Base-by-base conservation (phyloP, 1,140 invertebrate genomes). In the Parapsyche elsis region DNA sequence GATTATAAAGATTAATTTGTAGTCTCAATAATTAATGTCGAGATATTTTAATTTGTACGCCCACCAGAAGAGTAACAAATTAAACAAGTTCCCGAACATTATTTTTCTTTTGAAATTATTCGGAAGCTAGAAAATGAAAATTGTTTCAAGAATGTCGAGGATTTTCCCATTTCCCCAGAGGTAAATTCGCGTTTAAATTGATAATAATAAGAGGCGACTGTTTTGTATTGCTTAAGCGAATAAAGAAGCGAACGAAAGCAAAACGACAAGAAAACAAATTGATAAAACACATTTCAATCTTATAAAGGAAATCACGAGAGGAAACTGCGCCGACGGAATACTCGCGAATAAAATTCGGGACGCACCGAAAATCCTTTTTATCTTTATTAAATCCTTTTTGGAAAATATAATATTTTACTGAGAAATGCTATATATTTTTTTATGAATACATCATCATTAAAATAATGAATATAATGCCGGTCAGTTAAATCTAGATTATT, bases 211-310 rank as follows among this genome's bases (percentile, higher is more conserved):
- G 49, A 53, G 49, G 10, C 2, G 59, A 9, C 21, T 61, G 59
- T 23, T 61, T 61, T 23, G 59, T 61, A 53, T 53, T 53, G 49
- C 49, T 53, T 53, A 53, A 53, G 49, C 49, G 49, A 53, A 53
- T 53, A 53, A 53, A 53, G 16, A 16, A 53, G 16, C 49, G 16
- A 53, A 16, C 49, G 49, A 53, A 53, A 16, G 12, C 10, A 61
- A 61, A 61, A 61, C 21, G 59, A 61, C 59, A 23, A 61, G 59
- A 61, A 61, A 61, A 61, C 21, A 61, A 23, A 61, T 61, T 61
- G 59, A 61, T 61, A 23, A 61, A 61, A 61, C 59, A 61, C 59
- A 61, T 61, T 26, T 67, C 64, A 67, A 67, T 67, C 24, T 30
- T 26, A 26, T 26, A 67, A 67, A 67, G 64, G 64, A 67, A 67